Base-by-base conservation (phyloP, 2,888 invertebrate species). In the Eucera pruinosa region DNA sequence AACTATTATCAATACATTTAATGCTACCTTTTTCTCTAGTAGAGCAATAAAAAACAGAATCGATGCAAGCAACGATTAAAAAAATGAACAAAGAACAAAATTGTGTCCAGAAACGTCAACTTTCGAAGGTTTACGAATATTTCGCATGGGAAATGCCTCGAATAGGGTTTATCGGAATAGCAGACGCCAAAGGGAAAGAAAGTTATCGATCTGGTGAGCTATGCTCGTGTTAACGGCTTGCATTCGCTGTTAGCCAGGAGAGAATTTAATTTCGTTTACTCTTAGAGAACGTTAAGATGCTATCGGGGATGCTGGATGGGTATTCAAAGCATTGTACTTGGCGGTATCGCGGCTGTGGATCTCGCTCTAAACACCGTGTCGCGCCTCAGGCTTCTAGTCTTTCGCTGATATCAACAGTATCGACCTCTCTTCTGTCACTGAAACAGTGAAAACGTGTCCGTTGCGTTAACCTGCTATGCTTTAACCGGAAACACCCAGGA, bases 251-350 rank as follows among this genome's bases (percentile, higher is more conserved):
- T 62, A 72, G 54, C 58, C 69, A 33, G 68, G 73, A 52, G 84
- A 76, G 88, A 87, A 90, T 91, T 91, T 90, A 91, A 90, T 91
- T 91, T 89, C 88, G 89, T 90, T 88, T 81, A 86, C 86, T 88
- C 86, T 83, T 81, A 82, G 87, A 86, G 87, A 81, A 87, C 90
- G 88, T 89, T 89, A 88, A 91, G 91, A 91, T 91, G 75, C 61
- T 91, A 91, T 91, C 91, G 78, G 78, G n/a, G 86, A 88, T 88
- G 89, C 85, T 83, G 86, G 87, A 89, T 89, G 88, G 88, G 85
- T 88, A 89, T 90, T 89, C 89, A 87, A 89, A 89, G 87, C 89
- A 91, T 91, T 90, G 90, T 91, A 87, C 81, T 64, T 73, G 58
- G 74, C 75, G 81, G 88, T 91, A 91, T 91, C 91, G 83, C 47